Evolutionary conservation across 2,797 vertebrate genomes (phyloP), one percentile per base, ranked within the genome.

Genomic region (Mormyrus hasselquistii): DNA sequence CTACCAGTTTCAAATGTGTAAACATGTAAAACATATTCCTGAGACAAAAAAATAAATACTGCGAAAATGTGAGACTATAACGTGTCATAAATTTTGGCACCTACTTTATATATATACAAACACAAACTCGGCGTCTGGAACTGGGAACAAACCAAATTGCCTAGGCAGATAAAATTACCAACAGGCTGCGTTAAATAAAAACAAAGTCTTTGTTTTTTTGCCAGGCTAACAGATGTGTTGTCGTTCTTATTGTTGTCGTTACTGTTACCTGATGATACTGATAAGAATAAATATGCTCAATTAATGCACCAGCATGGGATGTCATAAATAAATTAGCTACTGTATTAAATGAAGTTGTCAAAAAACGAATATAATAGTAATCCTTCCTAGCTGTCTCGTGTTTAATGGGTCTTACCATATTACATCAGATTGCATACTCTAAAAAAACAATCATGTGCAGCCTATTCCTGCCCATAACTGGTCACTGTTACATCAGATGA

Each of bases 1-100:
- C 38, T 59, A 59, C 53, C 38, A 85, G 49, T 85, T 85, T 52
- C 12, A 85, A 53, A 85, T 2, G 10, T 50, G 83, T 10, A 89
- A 25, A 47, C 88, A 87, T 50, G 53, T 73, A 69, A 87, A 89
- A 89, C 84, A 89, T 79, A 89, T 89, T 87, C 88, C 88, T 89
- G 88, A 89, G 84, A 89, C 69, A 62, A 22, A 76, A 73, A 85
- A 87, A 85, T 50, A 69, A 87, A 85, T 50, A 53, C 88, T 73
- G 22, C 84, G 87, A 47, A 47, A 82, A 82, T 82, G 25, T 86
- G 52, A 52, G 25, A 53, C 84, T 53, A 50, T 38, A 38, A 86
- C 50, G 49, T 86, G 84, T 25, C 49, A 53, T 55, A 86, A 29
- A 86, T 82, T 47, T 47, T 82, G 76, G 76, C 41, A 86, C 84